Evolutionary conservation across 2,888 invertebrate species (phyloP).

Genomic region (Caenorhabditis sinica): DNA sequence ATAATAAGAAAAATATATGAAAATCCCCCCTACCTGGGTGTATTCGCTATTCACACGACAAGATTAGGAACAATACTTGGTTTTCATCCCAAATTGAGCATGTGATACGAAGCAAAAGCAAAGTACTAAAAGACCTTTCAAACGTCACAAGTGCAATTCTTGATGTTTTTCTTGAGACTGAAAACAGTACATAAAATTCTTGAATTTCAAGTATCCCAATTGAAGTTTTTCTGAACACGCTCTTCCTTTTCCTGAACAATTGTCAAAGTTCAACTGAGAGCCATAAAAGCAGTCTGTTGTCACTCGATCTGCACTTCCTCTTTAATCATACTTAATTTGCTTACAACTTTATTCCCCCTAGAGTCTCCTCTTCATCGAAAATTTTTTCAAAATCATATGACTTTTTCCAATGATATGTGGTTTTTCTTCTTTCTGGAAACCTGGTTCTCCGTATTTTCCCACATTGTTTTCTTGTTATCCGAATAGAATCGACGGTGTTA

Average conservation of each 20-base stretch:
- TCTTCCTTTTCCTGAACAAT: conserved; percentile 25
- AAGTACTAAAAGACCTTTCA: background rate
- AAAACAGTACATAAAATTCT: background rate
- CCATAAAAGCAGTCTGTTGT: conserved; percentile 51
- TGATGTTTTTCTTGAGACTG: conserved; percentile 4
- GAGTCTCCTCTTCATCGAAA: background rate
- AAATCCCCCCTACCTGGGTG: background rate
- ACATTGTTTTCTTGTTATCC: conserved; percentile 11
- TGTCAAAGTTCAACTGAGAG: conserved; percentile 22
- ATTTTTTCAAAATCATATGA: conserved; percentile 23
- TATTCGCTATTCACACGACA: conserved; percentile 29
- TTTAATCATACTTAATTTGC: conserved; percentile 64
- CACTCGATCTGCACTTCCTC: conserved; percentile 66
- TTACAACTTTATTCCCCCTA: conserved; percentile 30
- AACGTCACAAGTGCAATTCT: conserved; percentile 18
- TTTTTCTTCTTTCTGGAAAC: conserved; percentile 19
- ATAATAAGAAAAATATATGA: conserved; percentile 18
- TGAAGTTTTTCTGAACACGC: conserved; percentile 25
- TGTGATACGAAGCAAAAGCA: conserved; percentile 28
- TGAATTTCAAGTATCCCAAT: conserved; percentile 5
- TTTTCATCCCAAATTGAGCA: conserved; percentile 18
- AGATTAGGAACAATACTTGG: conserved; percentile 41
- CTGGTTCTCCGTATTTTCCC: conserved; percentile 17
- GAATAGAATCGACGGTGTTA: background rate
- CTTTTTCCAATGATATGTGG: conserved; percentile 17